phyloP scores from a whole-genome alignment of 2,113 vertebrate genomes.

The Pseudois nayaur region DNA sequence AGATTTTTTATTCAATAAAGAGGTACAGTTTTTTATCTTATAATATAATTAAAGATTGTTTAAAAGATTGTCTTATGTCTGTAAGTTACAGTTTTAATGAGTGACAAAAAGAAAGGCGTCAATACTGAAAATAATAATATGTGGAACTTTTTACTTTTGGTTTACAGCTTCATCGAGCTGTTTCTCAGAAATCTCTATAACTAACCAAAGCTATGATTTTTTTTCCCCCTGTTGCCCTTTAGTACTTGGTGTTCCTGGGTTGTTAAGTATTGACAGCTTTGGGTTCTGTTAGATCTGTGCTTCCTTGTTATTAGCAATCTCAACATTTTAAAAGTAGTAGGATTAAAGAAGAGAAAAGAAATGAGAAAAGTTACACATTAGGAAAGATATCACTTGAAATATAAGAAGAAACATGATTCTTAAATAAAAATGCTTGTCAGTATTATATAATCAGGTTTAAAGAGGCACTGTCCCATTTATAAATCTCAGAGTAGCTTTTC shows the following conservation, averaged over 20 bases:
- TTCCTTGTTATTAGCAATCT: background rate
- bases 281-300: background rate
- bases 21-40: background rate
- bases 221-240: background rate
- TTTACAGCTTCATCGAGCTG: background rate
- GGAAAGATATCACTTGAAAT: background rate
- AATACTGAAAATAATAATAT: background rate
- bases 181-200: background rate
- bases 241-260: background rate
- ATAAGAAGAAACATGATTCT: background rate
- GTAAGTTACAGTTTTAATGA: background rate
- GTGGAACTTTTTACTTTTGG: background rate
- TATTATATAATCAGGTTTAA: background rate
- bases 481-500: background rate
- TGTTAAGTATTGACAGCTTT: background rate
- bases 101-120: background rate
- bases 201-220: background rate
- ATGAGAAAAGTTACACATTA: background rate
- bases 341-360: background rate
- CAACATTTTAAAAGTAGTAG: background rate
- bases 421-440: conserved; percentile 3
- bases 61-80: background rate
- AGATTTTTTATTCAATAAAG: background rate
- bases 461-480: background rate
- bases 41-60: background rate